Base-by-base conservation (phyloP, 2,888 invertebrate species). In the Nomada hirtipes region DNA sequence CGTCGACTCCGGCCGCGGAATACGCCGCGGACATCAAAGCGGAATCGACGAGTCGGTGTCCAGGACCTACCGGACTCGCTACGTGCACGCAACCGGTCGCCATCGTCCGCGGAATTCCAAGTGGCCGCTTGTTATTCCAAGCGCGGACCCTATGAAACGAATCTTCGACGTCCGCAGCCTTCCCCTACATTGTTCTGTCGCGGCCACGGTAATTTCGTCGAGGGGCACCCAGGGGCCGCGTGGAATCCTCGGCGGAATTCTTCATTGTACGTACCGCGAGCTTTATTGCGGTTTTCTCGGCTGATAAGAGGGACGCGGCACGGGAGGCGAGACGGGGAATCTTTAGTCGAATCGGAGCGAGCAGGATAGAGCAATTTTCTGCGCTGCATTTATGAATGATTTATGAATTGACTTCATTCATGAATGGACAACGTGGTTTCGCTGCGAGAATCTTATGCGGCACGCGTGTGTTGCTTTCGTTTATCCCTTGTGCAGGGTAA, bases 11-110 rank as follows among this genome's bases (percentile, higher is more conserved):
- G 76, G 63, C 23, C 47, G 57, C 60, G 73, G 63, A 36, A 74
- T 69, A 76, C 71, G 47, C 64, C 47, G 52, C 68, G 69, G 59
- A 88, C 88, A 88, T 89, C 89, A 89, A 89, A 88, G 88, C 84
- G 80, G 76, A 67, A 73, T 81, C 69, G 60, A 68, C 76, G 84
- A 61, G 70, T 72, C 70, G 68, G 69, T 57, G 69, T 64, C 71
- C 79, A 65, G 83, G 79, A 81, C 85, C 85, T 69, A 79, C 83
- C 83, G 83, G 81, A n/a, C 81, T 77, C 74, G 69, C 65, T 82
- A 78, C 83, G 84, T 82, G 82, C 77, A 57, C 76, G 83, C 77
- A 86, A 84, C 82, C 70, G 81, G 64, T 76, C 86, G 65, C 69
- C 72, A 65, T 61, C 76, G 76, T 60, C 70, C 63, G 53, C 74